Percentiles rank a stretch among this genome's conserved stretches.
These are phyloP conservation scores for Cettia cetti DNA, from an alignment of 2,113 vertebrate species.

Conservation along the genomic window DNA sequence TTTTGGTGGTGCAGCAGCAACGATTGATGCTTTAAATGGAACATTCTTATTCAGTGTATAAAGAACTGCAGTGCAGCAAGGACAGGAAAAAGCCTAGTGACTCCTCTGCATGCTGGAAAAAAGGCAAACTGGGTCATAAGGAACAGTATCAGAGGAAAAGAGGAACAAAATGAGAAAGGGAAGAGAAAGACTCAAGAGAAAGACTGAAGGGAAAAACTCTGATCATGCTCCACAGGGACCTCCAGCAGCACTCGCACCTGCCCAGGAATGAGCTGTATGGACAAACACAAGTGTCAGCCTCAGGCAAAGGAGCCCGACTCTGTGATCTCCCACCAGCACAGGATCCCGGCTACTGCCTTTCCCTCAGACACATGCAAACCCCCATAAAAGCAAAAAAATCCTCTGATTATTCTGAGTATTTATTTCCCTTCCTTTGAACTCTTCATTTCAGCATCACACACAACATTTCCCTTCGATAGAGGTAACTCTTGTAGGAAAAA, in stretches of 20 bases:
- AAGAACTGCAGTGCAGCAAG: neutral
- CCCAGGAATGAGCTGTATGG: fast-evolving
- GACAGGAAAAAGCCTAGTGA: neutral
- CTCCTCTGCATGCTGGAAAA: neutral
- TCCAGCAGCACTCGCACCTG: neutral
- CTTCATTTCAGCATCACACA: neutral
- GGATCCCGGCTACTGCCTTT: neutral
- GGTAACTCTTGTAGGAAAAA: neutral
- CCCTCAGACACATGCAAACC: neutral
- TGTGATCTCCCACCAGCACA: fast-evolving
- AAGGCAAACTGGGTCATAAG: neutral
- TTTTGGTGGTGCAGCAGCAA: neutral
- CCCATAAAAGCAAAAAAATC: neutral
- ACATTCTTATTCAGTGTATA: neutral
- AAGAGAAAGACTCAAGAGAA: neutral
- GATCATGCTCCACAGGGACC: too few relatives aligned
- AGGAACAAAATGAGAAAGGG: neutral
- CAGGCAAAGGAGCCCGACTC: neutral
- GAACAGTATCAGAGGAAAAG: neutral
- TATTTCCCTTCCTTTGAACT: neutral
- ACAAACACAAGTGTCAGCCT: neutral
- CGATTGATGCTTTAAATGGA: neutral
- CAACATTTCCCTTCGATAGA: neutral
- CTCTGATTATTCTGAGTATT: neutral
- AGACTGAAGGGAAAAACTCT: neutral